Conservation (phyloP, 2,113 vertebrate species). For the Todiramphus chloris region DNA sequence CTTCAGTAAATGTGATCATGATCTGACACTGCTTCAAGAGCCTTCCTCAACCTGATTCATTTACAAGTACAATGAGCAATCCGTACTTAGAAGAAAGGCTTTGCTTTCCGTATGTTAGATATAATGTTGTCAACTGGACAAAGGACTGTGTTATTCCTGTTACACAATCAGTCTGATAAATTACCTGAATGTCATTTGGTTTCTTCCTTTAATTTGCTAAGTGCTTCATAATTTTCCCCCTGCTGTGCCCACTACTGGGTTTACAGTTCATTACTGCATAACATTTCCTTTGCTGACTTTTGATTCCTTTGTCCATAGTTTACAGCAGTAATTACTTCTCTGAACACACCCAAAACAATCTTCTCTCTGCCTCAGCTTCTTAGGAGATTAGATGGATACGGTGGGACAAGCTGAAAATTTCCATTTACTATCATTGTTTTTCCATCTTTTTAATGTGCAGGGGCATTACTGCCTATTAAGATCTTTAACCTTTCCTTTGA, state of each 20-base stretch:
- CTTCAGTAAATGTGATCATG: background rate
- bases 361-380: background rate
- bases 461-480: background rate
- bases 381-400: background rate
- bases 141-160: background rate
- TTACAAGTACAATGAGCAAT: background rate
- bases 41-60: background rate
- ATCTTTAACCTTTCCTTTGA: background rate
- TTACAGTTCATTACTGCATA: background rate
- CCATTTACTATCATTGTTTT: background rate
- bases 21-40: background rate
- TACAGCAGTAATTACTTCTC: background rate
- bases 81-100: background rate
- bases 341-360: background rate
- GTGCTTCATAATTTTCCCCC: background rate
- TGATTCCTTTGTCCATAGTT: background rate
- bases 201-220: conserved; percentile 21
- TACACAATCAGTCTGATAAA: background rate
- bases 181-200: background rate
- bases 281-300: background rate
- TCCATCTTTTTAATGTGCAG: background rate
- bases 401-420: background rate
- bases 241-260: background rate
- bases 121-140: background rate
- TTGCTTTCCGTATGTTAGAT: background rate